Conservation (phyloP, 2,113 vertebrate genomes). For the Sturnira hondurensis region DNA sequence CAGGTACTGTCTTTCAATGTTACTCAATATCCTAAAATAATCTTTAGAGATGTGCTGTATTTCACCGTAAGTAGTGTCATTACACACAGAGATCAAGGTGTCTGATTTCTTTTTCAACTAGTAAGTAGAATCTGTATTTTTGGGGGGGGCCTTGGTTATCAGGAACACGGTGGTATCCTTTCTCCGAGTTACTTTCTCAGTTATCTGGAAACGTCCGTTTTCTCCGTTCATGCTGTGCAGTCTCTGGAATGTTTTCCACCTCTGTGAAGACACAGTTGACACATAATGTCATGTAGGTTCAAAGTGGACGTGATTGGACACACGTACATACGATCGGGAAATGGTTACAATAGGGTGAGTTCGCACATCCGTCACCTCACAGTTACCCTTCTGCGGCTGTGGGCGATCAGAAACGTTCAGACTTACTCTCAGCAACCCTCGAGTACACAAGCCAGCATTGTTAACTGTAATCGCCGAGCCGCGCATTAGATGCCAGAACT, state of each 20-base stretch:
- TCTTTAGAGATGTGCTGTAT: neutral
- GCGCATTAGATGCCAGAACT: neutral
- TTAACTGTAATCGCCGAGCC: rapidly evolving
- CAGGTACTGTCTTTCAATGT: neutral
- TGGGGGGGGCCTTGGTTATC: neutral
- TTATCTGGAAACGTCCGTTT: neutral
- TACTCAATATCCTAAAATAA: neutral
- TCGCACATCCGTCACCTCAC: rapidly evolving
- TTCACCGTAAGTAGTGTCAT: neutral
- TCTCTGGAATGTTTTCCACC: neutral
- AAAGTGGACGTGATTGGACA: neutral
- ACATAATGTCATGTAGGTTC: neutral
- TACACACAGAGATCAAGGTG: neutral
- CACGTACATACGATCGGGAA: too few relatives aligned
- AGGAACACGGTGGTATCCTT: neutral
- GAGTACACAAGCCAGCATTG: neutral
- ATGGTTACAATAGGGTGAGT: too few relatives aligned
- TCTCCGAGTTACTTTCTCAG: neutral
- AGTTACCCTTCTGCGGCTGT: neutral
- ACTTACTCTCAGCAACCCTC: neutral
- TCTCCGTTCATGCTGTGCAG: neutral
- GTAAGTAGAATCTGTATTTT: neutral
- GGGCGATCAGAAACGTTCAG: neutral
- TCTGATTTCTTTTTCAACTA: neutral
- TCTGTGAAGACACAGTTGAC: neutral